These are phyloP conservation scores for Todiramphus saurophagus DNA, from an alignment of 2,113 vertebrate species.

Conservation along the genomic window DNA sequence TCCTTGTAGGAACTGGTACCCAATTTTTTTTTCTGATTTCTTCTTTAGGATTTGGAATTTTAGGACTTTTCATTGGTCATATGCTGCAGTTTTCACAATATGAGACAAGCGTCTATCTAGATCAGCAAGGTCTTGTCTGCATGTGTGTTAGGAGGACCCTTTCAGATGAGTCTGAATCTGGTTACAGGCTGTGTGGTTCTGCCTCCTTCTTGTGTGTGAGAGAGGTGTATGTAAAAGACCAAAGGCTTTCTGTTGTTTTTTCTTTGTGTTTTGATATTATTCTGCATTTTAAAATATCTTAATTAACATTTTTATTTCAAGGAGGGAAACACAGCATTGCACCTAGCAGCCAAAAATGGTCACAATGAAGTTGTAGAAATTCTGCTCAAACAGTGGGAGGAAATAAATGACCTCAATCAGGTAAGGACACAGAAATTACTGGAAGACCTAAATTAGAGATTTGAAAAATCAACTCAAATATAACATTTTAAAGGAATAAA, in stretches of 20 bases:
- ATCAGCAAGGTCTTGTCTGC: not conserved
- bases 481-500: not conserved
- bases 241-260: not conserved
- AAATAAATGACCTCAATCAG: constrained; percentile 82
- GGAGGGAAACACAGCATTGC: constrained; percentile 88
- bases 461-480: not conserved
- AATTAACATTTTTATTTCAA: constrained; percentile 50
- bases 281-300: not conserved
- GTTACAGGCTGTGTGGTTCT: not conserved
- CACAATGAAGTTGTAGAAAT: constrained; percentile 74
- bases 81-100: not conserved
- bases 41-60: not conserved
- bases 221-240: not conserved
- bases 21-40: not conserved
- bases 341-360: constrained; percentile 85
- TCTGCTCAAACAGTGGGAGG: constrained; percentile 80
- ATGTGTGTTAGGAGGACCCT: not conserved
- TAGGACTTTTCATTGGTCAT: not conserved
- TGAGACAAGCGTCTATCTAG: not conserved
- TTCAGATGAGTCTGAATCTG: not conserved
- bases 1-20: not conserved
- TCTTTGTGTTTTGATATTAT: not conserved
- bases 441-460: not conserved
- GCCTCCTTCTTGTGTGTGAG: not conserved
- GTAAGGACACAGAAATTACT: constrained; percentile 52